Conservation (phyloP, 2,888 invertebrate species). For the Schizotus pectinicornis region DNA sequence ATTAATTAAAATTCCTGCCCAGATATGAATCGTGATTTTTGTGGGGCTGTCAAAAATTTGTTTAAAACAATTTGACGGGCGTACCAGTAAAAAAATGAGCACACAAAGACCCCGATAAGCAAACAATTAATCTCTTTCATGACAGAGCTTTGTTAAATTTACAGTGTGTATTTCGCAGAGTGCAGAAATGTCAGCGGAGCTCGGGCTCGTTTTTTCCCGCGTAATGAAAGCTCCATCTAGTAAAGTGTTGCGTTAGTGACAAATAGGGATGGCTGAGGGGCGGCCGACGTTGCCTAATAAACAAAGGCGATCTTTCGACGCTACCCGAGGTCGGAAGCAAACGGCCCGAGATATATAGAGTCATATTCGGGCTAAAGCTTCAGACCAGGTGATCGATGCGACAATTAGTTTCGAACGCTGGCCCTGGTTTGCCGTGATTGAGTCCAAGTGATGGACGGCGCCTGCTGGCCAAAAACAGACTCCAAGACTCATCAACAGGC, state of each 20-base stretch:
- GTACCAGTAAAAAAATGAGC: conserved; percentile 23
- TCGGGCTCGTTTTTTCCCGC: conserved; percentile 30
- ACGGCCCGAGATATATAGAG: conserved; percentile 44
- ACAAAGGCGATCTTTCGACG: conserved; percentile 15
- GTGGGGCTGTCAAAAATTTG: too few relatives aligned
- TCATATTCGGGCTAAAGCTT: conserved; percentile 44
- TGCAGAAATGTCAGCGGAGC: conserved; percentile 32
- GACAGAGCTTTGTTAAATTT: conserved; percentile 36
- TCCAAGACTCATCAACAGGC: not conserved
- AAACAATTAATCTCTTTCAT: conserved; percentile 35
- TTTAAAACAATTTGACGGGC: too few relatives aligned
- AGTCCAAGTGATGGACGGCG: conserved; percentile 47
- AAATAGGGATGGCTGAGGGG: conserved; percentile 35
- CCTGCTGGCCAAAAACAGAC: not conserved
- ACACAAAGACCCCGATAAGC: conserved; percentile 34
- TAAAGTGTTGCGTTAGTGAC: conserved; percentile 35
- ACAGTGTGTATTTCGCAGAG: conserved; percentile 36
- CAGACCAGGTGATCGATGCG: conserved; percentile 51
- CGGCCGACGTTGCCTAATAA: conserved; percentile 23
- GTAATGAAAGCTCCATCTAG: conserved; percentile 39
- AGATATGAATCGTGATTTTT: too few relatives aligned
- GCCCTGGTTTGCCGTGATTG: conserved; percentile 50
- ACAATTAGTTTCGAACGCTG: conserved; percentile 49
- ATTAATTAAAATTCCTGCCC: too few relatives aligned
- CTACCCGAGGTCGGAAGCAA: conserved; percentile 21